These are phyloP conservation scores for Cheumatopsyche charites DNA, from an alignment of 1,140 invertebrate species.

Conservation along the genomic window DNA sequence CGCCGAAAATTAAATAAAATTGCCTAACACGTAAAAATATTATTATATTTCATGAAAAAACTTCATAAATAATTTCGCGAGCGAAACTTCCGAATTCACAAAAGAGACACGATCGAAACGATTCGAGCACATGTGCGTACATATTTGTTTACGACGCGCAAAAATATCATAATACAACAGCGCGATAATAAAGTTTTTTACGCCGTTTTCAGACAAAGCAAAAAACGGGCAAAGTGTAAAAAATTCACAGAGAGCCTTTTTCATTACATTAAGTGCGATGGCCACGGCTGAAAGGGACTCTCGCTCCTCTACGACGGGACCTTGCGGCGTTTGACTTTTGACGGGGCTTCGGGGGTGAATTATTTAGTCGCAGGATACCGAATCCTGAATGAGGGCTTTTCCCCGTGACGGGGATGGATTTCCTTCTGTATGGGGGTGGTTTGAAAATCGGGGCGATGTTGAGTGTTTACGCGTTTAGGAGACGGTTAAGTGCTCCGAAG, in stretches of 20 bases:
- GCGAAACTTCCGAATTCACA: no score
- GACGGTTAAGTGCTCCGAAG: no score
- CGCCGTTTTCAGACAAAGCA: neutral
- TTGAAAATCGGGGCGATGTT: no score
- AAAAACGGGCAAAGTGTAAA: conserved; percentile 10
- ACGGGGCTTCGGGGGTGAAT: neutral
- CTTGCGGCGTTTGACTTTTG: conserved; percentile 8
- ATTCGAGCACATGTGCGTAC: neutral
- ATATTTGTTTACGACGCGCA: neutral
- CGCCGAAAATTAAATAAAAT: no score
- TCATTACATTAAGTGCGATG: conserved; percentile 24
- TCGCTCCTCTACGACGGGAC: neutral
- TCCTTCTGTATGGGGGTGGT: no score
- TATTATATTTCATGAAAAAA: no score
- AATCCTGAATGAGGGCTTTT: no score
- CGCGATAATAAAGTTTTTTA: conserved; percentile 16
- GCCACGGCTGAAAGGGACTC: neutral
- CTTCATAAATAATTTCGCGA: no score
- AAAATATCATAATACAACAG: neutral
- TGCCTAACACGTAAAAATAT: no score
- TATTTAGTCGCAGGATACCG: neutral
- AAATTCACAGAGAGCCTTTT: conserved; percentile 12
- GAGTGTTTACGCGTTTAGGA: no score
- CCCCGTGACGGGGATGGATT: no score
- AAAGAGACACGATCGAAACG: no score